phyloP scores from a whole-genome alignment of 2,797 vertebrate species.

The Carapus acus region DNA sequence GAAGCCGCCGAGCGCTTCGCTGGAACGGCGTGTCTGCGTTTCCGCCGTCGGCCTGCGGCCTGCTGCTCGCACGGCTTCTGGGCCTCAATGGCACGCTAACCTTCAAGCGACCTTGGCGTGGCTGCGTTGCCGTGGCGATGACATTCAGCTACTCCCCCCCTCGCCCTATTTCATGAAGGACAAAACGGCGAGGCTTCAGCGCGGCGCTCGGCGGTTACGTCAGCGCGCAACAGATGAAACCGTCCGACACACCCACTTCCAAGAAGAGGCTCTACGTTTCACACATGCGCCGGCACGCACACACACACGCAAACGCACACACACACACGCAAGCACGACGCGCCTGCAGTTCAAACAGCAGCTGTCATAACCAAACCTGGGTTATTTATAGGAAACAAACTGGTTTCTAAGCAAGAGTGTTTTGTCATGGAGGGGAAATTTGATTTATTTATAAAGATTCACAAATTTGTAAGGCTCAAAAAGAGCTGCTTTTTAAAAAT shows the following conservation, averaged over 20 bases:
- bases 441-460: no score
- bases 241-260: slow-evolving; percentile 35
- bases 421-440: no score
- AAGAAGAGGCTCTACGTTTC: slow-evolving; percentile 8
- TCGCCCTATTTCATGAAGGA: neutral
- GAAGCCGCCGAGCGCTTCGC: no score
- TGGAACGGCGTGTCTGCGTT: no score
- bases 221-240: slow-evolving; percentile 1
- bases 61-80: no score
- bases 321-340: neutral
- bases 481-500: no score
- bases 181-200: neutral
- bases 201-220: slow-evolving; percentile 6
- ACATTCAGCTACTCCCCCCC: neutral
- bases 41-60: no score
- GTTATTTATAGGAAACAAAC: slow-evolving; percentile 9
- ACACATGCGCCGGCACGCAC: neutral
- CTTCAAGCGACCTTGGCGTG: no score
- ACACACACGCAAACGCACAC: neutral
- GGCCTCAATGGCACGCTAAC: no score
- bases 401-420: neutral
- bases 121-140: slow-evolving; percentile 26
- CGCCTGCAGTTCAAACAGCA: neutral
- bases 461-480: no score
- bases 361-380: neutral